These are phyloP conservation scores for Halocynthia aurantium DNA, from an alignment of 23 tunicate genomes.

Conservation along the genomic window DNA sequence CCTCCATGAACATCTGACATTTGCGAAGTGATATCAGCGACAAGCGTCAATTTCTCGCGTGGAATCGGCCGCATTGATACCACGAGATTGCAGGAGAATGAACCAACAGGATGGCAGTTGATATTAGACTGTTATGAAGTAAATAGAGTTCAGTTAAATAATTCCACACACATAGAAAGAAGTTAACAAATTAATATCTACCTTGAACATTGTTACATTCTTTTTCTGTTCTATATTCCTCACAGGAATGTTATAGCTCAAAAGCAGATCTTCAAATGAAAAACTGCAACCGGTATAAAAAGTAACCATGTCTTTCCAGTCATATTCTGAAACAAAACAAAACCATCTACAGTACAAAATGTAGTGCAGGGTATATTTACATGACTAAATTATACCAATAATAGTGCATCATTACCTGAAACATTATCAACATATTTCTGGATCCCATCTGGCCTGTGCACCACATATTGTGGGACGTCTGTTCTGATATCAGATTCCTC, in stretches of 20 bases:
- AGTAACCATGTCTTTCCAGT: conserved; percentile 44
- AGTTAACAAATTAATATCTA: background rate
- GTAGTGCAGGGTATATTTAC: no score
- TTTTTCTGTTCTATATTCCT: conserved; percentile 21
- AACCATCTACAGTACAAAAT: background rate
- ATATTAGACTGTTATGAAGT: conserved; percentile 17
- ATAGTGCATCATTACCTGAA: conserved; percentile 10
- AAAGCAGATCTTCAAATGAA: conserved; percentile 63
- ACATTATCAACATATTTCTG: conserved; percentile 20
- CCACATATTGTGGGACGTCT: conserved; percentile 53
- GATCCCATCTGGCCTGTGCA: conserved; percentile 33
- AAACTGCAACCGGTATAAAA: conserved; percentile 93
- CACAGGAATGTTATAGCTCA: conserved; percentile 32
- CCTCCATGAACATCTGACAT: conserved; percentile 82
- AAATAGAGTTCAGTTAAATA: no score
- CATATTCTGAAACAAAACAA: conserved; percentile 37
- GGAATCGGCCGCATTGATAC: conserved; percentile 67
- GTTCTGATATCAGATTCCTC: conserved; percentile 59
- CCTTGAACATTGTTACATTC: conserved; percentile 58
- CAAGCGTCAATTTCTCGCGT: conserved; percentile 30
- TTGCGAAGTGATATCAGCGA: conserved; percentile 25
- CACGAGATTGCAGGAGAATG: conserved; percentile 57
- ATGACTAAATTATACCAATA: no score
- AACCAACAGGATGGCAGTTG: conserved; percentile 42
- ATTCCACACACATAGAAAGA: no score